Conservation (phyloP, 2,113 vertebrate species). For the Telmatochromis sp. region DNA sequence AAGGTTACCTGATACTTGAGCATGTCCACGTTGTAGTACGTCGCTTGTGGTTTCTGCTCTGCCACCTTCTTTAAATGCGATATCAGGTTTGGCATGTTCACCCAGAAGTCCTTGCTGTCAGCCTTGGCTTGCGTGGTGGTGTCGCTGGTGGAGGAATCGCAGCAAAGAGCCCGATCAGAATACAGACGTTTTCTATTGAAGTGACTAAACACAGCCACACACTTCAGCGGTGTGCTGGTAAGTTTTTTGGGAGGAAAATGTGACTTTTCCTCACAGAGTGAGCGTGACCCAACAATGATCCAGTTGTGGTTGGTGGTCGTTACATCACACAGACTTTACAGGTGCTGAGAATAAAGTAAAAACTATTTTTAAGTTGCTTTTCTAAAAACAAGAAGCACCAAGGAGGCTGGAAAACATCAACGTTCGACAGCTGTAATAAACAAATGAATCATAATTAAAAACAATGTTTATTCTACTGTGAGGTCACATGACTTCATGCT, state of each 20-base stretch:
- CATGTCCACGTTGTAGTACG: conserved; percentile 99
- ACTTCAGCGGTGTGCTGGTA: not conserved
- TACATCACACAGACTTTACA: not conserved
- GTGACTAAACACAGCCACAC: not conserved
- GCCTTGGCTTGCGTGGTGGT: conserved; percentile 78
- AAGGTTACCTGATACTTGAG: conserved; percentile 92
- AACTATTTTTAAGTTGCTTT: not conserved
- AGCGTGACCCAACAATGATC: not conserved
- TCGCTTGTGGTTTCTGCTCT: conserved; percentile 96
- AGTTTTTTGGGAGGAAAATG: rapidly evolving
- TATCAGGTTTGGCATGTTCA: conserved; percentile 99
- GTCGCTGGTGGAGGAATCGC: conserved; percentile 68
- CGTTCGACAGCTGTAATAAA: not conserved
- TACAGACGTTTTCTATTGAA: not conserved
- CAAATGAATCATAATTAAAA: not conserved
- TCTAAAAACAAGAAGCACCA: rapidly evolving
- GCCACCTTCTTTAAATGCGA: conserved; percentile 95
- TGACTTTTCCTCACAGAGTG: not conserved
- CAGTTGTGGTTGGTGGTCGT: not conserved
- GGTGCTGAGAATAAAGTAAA: not conserved
- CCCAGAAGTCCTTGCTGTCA: conserved; percentile 93
- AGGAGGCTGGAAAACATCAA: not conserved
- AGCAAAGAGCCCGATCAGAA: not conserved
- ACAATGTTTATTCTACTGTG: not conserved
- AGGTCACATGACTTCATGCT: not conserved